Conservation (phyloP, 2,888 invertebrate species). For the Hanleya hanleyi region DNA sequence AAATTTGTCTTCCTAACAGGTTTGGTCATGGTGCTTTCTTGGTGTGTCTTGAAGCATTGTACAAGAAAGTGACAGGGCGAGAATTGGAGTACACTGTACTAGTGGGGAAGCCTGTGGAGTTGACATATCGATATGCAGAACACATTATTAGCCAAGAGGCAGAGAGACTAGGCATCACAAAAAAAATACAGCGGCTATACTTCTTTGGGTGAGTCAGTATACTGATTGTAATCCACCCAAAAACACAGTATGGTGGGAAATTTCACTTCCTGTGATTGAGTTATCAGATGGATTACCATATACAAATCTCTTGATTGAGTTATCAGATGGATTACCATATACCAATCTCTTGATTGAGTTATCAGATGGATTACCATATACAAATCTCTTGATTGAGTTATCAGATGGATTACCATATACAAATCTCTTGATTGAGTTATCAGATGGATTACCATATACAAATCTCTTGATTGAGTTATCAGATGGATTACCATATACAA, state of each 20-base stretch:
- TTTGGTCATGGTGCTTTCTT: conserved; percentile 73
- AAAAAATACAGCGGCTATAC: conserved; percentile 68
- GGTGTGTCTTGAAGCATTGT: conserved; percentile 70
- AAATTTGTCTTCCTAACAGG: conserved; percentile 39
- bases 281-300: too few species aligned
- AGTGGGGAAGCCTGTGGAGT: conserved; percentile 72
- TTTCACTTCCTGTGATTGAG: too few species aligned
- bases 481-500: too few species aligned
- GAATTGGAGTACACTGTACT: conserved; percentile 68
- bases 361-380: too few species aligned
- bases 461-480: too few species aligned
- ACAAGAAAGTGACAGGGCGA: conserved; percentile 71
- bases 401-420: too few species aligned
- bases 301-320: too few species aligned
- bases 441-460: too few species aligned
- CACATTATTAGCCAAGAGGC: conserved; percentile 67
- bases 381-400: too few species aligned
- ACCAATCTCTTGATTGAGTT: too few species aligned
- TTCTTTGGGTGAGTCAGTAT: conserved; percentile 68
- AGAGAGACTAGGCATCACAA: conserved; percentile 60
- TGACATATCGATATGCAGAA: conserved; percentile 72
- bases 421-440: too few species aligned
- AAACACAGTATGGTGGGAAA: background rate
- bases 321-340: too few species aligned
- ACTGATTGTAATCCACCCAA: background rate